Conservation (phyloP, 1,140 invertebrate species). For the Onthophagus taurus region DNA sequence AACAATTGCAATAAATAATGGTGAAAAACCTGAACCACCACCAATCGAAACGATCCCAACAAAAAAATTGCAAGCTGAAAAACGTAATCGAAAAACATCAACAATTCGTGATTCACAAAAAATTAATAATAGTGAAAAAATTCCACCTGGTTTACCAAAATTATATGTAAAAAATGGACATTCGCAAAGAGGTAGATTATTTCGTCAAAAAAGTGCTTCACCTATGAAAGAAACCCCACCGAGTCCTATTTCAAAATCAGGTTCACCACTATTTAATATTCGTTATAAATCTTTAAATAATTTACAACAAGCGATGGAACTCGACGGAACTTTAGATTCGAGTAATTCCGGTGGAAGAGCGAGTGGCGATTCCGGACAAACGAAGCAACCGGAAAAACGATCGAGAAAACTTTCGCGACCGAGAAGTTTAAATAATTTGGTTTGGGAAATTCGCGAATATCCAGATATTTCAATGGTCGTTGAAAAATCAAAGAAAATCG, state of each 20-base stretch:
- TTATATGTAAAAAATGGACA: conserved; percentile 68
- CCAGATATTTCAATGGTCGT: conserved; percentile 34
- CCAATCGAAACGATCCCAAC: conserved; percentile 85
- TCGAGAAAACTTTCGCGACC: conserved; percentile 65
- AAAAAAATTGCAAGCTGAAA: conserved; percentile 66
- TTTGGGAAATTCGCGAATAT: conserved; percentile 51
- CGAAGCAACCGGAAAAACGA: conserved; percentile 72
- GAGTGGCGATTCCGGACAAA: conserved; percentile 71
- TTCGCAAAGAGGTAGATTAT: conserved; percentile 53
- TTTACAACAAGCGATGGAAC: conserved; percentile 65
- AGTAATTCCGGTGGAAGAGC: conserved; percentile 78
- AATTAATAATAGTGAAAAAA: conserved; percentile 39
- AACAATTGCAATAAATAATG: conserved; percentile 36
- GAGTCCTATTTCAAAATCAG: conserved; percentile 53
- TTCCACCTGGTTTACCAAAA: conserved; percentile 54
- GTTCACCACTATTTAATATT: conserved; percentile 72
- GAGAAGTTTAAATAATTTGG: conserved; percentile 75
- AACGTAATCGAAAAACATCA: conserved; percentile 49
- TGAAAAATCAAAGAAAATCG: conserved; percentile 32
- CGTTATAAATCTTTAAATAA: conserved; percentile 75
- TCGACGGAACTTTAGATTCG: conserved; percentile 72
- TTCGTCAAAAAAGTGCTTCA: conserved; percentile 62
- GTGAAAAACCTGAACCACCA: conserved; percentile 70
- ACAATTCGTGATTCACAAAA: conserved; percentile 38
- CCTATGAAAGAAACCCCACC: conserved; percentile 61